These are phyloP conservation scores for Anabacerthia variegaticeps DNA, from an alignment of 2,797 vertebrate genomes.

Conservation along the genomic window DNA sequence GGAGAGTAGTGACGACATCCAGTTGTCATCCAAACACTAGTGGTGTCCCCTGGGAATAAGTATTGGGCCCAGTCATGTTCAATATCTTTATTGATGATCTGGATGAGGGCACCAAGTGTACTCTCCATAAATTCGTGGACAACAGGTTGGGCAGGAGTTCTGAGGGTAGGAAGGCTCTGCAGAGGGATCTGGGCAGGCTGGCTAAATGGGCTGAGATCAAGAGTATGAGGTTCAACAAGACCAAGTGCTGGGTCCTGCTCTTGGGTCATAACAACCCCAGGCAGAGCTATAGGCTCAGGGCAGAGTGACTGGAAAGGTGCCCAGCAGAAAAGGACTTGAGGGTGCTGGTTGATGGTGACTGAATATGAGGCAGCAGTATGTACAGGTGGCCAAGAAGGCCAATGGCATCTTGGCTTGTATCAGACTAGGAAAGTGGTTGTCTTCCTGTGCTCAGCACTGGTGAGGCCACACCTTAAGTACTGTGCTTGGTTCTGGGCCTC, in stretches of 20 bases:
- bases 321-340: background rate
- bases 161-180: background rate
- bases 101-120: background rate
- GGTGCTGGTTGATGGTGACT: background rate
- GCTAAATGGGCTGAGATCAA: background rate
- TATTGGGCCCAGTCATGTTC: rapidly evolving
- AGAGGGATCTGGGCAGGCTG: background rate
- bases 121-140: background rate
- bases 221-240: background rate
- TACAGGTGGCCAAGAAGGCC: background rate
- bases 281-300: background rate
- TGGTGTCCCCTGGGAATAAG: background rate
- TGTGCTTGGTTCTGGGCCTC: background rate
- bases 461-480: rapidly evolving
- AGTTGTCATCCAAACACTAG: no score
- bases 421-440: rapidly evolving
- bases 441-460: rapidly evolving
- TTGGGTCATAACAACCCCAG: rapidly evolving
- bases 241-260: background rate
- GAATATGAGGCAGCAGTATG: background rate
- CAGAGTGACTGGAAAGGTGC: background rate
- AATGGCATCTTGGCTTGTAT: rapidly evolving
- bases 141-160: background rate
- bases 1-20: background rate
- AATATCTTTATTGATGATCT: background rate